Percentiles rank a stretch among this genome's conserved stretches.
Conservation (phyloP, 2,113 vertebrate genomes). For the Hemichromis elongatus region DNA sequence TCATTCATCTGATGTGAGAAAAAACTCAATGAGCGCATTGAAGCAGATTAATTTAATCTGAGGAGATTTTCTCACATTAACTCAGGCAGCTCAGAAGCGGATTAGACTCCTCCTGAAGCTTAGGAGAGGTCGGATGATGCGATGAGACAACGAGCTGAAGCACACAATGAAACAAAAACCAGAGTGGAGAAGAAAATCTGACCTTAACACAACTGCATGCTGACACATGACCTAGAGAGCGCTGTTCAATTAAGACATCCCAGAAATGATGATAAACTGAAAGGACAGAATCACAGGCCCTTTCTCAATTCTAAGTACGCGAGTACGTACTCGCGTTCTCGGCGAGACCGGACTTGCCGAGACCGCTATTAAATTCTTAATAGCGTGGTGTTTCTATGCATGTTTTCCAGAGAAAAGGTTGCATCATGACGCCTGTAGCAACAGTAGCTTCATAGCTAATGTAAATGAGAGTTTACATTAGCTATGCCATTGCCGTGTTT, state of each 20-base stretch:
- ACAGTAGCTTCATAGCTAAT: no score
- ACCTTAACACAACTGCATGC: not conserved
- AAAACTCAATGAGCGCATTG: not conserved
- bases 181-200: not conserved
- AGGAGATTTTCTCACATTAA: not conserved
- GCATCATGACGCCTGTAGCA: no score
- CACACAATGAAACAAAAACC: not conserved
- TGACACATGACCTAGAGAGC: not conserved
- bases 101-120: not conserved
- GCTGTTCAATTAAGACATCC: not conserved
- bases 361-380: no score
- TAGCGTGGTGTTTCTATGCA: no score
- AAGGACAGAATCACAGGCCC: no score
- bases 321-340: no score
- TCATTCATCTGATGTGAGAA: not conserved
- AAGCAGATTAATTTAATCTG: not conserved
- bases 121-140: not conserved
- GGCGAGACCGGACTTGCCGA: no score
- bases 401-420: no score
- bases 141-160: not conserved
- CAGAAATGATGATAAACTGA: not conserved
- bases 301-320: no score
- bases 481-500: no score
- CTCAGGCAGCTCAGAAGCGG: not conserved
- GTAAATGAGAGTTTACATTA: no score